Conservation (phyloP, 1,140 invertebrate species). For the Panulirus ornatus region DNA sequence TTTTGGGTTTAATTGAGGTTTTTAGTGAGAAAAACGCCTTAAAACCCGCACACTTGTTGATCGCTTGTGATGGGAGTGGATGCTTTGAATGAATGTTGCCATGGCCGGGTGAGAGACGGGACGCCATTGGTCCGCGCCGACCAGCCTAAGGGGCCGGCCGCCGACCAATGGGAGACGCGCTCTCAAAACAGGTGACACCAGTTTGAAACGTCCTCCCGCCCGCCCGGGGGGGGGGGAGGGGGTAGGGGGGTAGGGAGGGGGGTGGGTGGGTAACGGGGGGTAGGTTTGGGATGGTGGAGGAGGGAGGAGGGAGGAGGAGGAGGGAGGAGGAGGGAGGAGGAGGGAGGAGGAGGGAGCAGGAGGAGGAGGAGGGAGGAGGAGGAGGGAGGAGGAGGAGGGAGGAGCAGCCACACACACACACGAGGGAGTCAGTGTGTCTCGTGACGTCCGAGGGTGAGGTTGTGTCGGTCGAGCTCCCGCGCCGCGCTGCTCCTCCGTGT, state of each 20-base stretch:
- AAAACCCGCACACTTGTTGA: conserved; percentile 66
- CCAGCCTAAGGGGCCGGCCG: conserved; percentile 9
- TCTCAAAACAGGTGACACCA: conserved; percentile 38
- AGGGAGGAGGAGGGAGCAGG: neutral
- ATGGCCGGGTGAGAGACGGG: conserved; percentile 27
- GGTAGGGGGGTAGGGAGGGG: conserved; percentile 2
- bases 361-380: neutral
- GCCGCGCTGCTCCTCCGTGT: neutral
- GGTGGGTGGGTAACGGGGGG: neutral
- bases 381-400: conserved; percentile 3
- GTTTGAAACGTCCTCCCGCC: conserved; percentile 54
- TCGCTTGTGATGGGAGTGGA: conserved; percentile 41
- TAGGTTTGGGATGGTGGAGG: neutral
- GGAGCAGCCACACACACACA: no score
- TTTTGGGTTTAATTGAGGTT: neutral
- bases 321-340: no score
- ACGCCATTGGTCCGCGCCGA: neutral
- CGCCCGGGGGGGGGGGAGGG: neutral
- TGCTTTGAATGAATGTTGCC: conserved; percentile 66
- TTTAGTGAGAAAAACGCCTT: conserved; percentile 9
- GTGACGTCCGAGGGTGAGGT: conserved; percentile 24
- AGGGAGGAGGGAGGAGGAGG: no score
- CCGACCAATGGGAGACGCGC: conserved; percentile 38
- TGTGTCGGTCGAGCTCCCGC: neutral
- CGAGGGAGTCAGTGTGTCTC: conserved; percentile 61